Evolutionary conservation across 2,113 vertebrate species (phyloP).

Genomic region (Bujurquina vittata): DNA sequence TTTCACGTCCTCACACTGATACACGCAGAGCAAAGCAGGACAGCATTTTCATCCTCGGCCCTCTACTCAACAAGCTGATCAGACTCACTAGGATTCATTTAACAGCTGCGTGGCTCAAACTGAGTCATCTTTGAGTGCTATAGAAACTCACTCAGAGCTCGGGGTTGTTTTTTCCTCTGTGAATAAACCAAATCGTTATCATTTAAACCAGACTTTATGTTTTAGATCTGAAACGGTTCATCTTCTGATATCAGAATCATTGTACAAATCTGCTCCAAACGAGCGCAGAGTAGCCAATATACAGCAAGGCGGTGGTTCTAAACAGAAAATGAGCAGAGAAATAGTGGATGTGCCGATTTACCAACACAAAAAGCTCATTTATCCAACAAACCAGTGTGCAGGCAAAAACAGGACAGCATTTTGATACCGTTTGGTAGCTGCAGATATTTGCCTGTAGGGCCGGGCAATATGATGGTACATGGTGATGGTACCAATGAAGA

Average conservation of each 20-base stretch:
- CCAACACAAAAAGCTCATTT: background rate
- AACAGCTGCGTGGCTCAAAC: background rate
- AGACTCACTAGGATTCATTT: background rate
- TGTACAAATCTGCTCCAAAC: constrained; percentile 23
- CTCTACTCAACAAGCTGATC: constrained; percentile 1
- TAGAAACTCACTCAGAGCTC: background rate
- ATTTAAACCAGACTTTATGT: background rate
- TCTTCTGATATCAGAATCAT: constrained; percentile 9
- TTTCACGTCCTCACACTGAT: background rate
- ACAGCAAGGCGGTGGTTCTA: constrained; percentile 26
- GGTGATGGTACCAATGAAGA: background rate
- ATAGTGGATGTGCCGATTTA: background rate
- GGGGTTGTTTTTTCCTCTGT: background rate
- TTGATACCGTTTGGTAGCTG: background rate
- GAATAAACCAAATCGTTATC: background rate
- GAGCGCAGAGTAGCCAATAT: constrained; percentile 25
- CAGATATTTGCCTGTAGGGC: background rate
- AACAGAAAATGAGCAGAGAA: background rate
- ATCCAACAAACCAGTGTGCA: background rate
- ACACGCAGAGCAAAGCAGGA: constrained; percentile 19
- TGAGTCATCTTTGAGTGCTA: background rate
- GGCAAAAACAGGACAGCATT: background rate
- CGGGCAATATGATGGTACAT: background rate
- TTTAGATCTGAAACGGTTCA: constrained; percentile 17
- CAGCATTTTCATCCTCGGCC: background rate